Percentiles rank a stretch among this genome's conserved stretches.
Conservation (phyloP, 2,113 vertebrate species). For the Ptilorrhoa leucosticta region DNA sequence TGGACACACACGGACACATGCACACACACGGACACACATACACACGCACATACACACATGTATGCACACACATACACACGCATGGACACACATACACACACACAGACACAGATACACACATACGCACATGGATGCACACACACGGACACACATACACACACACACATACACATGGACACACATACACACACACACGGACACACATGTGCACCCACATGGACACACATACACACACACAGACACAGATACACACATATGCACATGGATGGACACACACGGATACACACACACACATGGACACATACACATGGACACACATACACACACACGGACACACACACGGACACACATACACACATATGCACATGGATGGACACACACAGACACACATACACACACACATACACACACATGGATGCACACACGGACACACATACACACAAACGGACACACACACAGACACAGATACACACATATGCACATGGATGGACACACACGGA, state of each 20-base stretch:
- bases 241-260: too few relatives aligned
- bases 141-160: background rate
- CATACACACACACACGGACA: too few relatives aligned
- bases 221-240: background rate
- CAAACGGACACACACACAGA: too few relatives aligned
- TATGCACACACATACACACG: background rate
- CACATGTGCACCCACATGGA: too few relatives aligned
- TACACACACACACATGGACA: too few relatives aligned
- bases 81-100: background rate
- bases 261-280: too few relatives aligned
- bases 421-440: background rate
- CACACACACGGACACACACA: background rate
- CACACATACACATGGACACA: too few relatives aligned
- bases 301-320: background rate
- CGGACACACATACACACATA: too few relatives aligned
- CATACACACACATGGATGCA: too few relatives aligned
- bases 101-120: too few relatives aligned
- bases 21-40: background rate
- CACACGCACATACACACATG: too few relatives aligned
- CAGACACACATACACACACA: background rate
- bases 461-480: background rate
- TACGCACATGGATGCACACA: background rate
- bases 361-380: background rate
- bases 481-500: background rate
- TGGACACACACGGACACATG: accelerated